phyloP scores from a whole-genome alignment of 2,888 invertebrate species.

The Criorhina ranunculi region DNA sequence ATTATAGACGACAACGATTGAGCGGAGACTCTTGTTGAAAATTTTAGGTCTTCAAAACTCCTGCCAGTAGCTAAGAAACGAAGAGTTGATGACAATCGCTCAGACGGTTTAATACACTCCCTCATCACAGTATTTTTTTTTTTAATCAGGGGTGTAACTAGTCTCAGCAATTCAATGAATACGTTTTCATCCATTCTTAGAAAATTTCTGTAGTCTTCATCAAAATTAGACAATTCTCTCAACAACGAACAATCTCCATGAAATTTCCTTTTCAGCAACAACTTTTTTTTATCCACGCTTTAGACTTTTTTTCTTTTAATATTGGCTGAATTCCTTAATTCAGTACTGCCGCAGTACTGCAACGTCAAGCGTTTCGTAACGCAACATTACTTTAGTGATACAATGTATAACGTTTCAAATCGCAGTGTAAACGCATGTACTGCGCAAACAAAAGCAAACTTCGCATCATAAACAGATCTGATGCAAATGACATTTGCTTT shows the following conservation, averaged over 20 bases:
- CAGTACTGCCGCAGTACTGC: no score
- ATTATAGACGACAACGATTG: constrained; percentile 56
- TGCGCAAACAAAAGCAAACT: no score
- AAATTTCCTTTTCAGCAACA: constrained; percentile 27
- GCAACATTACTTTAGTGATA: no score
- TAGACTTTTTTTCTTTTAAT: constrained; percentile 32
- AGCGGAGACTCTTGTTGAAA: constrained; percentile 58
- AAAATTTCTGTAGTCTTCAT: constrained; percentile 49
- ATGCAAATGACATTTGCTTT: no score
- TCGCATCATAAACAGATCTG: no score
- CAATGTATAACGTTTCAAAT: no score
- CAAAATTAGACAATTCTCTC: constrained; percentile 26
- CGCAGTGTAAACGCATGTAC: no score
- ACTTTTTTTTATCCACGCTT: constrained; percentile 29
- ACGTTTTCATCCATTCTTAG: constrained; percentile 37
- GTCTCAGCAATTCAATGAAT: constrained; percentile 34
- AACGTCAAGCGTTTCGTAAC: no score
- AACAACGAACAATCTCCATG: constrained; percentile 34
- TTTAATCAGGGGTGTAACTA: constrained; percentile 53
- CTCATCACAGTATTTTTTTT: constrained; percentile 61
- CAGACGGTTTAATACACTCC: constrained; percentile 59
- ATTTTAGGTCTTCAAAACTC: constrained; percentile 67
- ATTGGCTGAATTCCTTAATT: no score
- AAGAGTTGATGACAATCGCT: constrained; percentile 59
- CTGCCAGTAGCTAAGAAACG: constrained; percentile 61